A percentile compares a stretch with the other conserved stretches of the same genome.
phyloP scores from a whole-genome alignment of 1,140 invertebrate species.

The Colletes latitarsis region DNA sequence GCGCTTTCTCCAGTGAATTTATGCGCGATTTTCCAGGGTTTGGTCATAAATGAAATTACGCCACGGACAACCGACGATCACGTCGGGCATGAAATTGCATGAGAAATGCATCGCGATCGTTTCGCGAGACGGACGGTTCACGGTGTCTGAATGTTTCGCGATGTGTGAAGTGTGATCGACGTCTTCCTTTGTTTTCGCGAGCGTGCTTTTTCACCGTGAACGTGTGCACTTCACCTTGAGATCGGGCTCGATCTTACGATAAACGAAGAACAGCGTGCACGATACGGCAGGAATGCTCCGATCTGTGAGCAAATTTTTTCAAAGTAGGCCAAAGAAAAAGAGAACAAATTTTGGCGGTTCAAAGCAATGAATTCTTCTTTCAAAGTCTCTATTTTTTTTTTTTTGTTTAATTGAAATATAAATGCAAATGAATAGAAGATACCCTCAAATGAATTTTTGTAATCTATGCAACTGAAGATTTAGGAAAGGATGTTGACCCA shows the following conservation, averaged over 20 bases:
- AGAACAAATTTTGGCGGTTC: too few species aligned
- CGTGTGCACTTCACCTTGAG: conserved; percentile 58
- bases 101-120: conserved; percentile 23
- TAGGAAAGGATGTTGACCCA: too few species aligned
- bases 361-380: too few species aligned
- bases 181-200: conserved; percentile 51
- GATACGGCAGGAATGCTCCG: too few species aligned
- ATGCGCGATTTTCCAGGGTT: background rate
- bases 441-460: too few species aligned
- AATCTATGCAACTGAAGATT: too few species aligned
- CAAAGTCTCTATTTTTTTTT: too few species aligned
- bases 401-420: too few species aligned
- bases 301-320: too few species aligned
- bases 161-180: conserved; percentile 52
- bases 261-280: conserved; percentile 1
- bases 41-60: conserved; percentile 46
- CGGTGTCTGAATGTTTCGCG: conserved; percentile 47
- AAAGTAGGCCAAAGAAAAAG: too few species aligned
- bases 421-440: too few species aligned
- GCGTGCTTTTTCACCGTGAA: conserved; percentile 20
- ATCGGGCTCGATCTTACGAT: conserved; percentile 12
- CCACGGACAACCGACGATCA: conserved; percentile 39
- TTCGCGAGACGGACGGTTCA: conserved; percentile 46
- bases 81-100: conserved; percentile 52
- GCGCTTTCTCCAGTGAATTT: conserved; percentile 47